Evolutionary conservation across 92 coral and sea anemone genomes (phyloP).

Genomic region (Heliopora coerulea): DNA sequence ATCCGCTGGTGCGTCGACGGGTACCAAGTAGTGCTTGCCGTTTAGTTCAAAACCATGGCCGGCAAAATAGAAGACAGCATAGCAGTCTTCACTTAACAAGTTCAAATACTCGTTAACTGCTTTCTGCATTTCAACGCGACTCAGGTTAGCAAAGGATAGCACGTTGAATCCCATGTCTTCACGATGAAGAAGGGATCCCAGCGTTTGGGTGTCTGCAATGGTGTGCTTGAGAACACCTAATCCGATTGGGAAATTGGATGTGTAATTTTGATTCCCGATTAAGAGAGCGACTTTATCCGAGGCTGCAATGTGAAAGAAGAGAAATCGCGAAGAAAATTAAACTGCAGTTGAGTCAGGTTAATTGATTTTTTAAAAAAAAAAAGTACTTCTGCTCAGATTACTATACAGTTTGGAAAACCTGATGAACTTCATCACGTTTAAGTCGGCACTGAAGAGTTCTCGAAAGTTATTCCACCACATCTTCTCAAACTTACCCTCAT

Average conservation of each 20-base stretch:
- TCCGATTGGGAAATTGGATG: slow-evolving; percentile 49
- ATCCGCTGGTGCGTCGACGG: slow-evolving; percentile 75
- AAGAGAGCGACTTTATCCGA: slow-evolving; percentile 85
- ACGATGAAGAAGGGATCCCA: slow-evolving; percentile 80
- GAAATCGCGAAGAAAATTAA: not conserved
- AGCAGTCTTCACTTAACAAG: slow-evolving; percentile 68
- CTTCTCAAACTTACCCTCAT: too few relatives aligned
- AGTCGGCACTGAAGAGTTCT: too few relatives aligned
- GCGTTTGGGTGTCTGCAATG: slow-evolving; percentile 72
- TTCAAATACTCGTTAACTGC: slow-evolving; percentile 65
- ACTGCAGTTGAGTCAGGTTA: too few relatives aligned
- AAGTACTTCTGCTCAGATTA: too few relatives aligned
- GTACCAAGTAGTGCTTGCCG: slow-evolving; percentile 89
- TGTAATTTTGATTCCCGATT: slow-evolving; percentile 83
- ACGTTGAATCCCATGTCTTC: slow-evolving; percentile 94
- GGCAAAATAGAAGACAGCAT: slow-evolving; percentile 86
- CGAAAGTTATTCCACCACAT: too few relatives aligned
- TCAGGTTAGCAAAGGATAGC: slow-evolving; percentile 79
- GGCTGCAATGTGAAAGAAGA: slow-evolving; percentile 33
- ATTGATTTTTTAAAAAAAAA: too few relatives aligned
- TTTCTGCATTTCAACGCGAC: slow-evolving; percentile 67
- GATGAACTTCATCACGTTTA: too few relatives aligned
- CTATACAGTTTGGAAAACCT: too few relatives aligned
- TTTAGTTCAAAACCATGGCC: slow-evolving; percentile 89
- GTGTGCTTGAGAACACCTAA: slow-evolving; percentile 69